Conservation (phyloP, 2,888 invertebrate species). For the Cataglyphis cursor region DNA sequence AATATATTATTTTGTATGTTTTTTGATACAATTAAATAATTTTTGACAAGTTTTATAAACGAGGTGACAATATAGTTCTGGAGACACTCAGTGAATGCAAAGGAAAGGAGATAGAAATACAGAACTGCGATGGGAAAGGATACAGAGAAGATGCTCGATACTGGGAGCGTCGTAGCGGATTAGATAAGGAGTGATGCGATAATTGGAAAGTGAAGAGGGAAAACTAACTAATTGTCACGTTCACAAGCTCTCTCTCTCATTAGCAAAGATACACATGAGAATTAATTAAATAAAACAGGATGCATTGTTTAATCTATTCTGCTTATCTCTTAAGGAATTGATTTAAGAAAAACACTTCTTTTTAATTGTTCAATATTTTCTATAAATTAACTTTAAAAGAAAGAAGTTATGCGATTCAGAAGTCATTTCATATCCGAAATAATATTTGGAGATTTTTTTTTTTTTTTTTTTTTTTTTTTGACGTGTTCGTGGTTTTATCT, state of each 20-base stretch:
- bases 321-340: neutral
- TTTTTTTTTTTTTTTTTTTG: too few relatives aligned
- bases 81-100: conserved; percentile 34
- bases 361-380: neutral
- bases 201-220: conserved; percentile 56
- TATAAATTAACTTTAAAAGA: neutral
- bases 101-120: conserved; percentile 24
- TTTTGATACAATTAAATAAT: neutral
- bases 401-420: neutral
- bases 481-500: neutral
- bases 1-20: neutral
- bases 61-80: neutral
- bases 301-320: neutral
- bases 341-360: too few relatives aligned
- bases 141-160: conserved; percentile 46
- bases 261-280: conserved; percentile 36
- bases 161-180: conserved; percentile 42
- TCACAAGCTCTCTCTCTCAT: conserved; percentile 39
- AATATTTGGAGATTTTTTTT: neutral
- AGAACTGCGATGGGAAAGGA: conserved; percentile 21
- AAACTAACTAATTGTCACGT: conserved; percentile 55
- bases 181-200: conserved; percentile 51
- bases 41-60: neutral
- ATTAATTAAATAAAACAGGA: conserved; percentile 34
- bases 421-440: neutral